These are phyloP conservation scores for Bolborhynchus lineola DNA, from an alignment of 2,113 vertebrate species.

Conservation along the genomic window DNA sequence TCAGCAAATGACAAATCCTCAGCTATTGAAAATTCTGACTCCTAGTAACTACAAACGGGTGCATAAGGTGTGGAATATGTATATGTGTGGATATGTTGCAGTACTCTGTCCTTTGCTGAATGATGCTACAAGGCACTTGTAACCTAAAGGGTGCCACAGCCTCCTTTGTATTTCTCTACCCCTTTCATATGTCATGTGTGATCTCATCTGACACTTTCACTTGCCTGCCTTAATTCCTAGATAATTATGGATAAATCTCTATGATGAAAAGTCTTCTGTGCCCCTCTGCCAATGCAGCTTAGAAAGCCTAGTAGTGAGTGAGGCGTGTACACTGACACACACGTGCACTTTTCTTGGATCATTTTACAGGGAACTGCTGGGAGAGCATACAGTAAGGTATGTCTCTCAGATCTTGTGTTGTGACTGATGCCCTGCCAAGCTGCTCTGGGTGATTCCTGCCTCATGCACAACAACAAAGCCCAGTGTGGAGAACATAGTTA, in stretches of 20 bases:
- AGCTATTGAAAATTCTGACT: background rate
- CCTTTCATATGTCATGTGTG: too few relatives aligned
- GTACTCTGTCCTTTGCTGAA: background rate
- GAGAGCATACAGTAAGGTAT: background rate
- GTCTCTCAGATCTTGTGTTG: background rate
- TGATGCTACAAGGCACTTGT: background rate
- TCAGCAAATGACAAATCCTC: background rate
- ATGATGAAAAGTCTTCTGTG: background rate
- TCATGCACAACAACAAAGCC: too few relatives aligned
- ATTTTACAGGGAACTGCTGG: background rate
- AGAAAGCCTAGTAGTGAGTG: background rate
- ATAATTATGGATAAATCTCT: background rate
- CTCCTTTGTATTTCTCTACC: too few relatives aligned
- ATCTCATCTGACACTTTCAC: background rate
- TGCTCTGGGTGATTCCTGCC: too few relatives aligned
- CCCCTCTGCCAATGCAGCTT: background rate
- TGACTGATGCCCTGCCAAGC: too few relatives aligned
- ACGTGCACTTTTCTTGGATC: background rate
- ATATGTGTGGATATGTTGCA: too few relatives aligned
- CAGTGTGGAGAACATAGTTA: too few relatives aligned
- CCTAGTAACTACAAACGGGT: accelerated
- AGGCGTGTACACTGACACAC: accelerated
- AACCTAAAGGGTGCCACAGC: background rate
- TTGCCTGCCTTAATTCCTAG: background rate
- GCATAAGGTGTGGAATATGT: too few relatives aligned